A percentile compares a stretch with the other conserved stretches of the same genome.
phyloP scores from a whole-genome alignment of 2,797 vertebrate species.

The Dallia pectoralis region DNA sequence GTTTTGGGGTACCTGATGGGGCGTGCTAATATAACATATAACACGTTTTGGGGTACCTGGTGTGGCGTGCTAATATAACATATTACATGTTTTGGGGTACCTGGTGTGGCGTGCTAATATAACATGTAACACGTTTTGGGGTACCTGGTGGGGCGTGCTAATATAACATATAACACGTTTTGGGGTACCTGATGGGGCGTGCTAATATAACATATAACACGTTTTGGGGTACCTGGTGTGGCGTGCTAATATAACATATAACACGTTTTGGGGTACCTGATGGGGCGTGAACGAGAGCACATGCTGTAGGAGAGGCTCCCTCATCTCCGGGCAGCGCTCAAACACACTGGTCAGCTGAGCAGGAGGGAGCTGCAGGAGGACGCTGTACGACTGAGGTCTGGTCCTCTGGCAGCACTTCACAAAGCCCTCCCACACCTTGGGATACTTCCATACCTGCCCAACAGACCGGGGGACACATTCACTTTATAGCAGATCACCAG shows the following conservation, averaged over 20 bases:
- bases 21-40: slow-evolving; percentile 66
- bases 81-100: slow-evolving; percentile 46
- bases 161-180: fast-evolving
- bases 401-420: slow-evolving; percentile 96
- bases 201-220: not conserved
- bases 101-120: slow-evolving; percentile 88
- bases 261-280: slow-evolving; percentile 70
- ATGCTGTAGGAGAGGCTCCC: slow-evolving; percentile 86
- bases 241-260: slow-evolving; percentile 66
- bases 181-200: slow-evolving; percentile 85
- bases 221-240: slow-evolving; percentile 79
- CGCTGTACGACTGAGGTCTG: slow-evolving; percentile 91
- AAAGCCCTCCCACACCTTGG: slow-evolving; percentile 96
- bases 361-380: slow-evolving; percentile 87
- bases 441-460: slow-evolving; percentile 92
- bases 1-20: slow-evolving; percentile 79
- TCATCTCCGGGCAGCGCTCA: slow-evolving; percentile 89
- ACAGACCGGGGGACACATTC: not conserved
- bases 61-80: slow-evolving; percentile 79
- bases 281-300: slow-evolving; percentile 88
- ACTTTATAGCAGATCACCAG: not conserved
- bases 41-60: slow-evolving; percentile 70
- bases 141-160: slow-evolving; percentile 89
- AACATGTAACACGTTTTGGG: fast-evolving
- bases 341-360: slow-evolving; percentile 84